These are phyloP conservation scores for Vanessa tameamea DNA, from an alignment of 1,140 invertebrate genomes.

Conservation along the genomic window DNA sequence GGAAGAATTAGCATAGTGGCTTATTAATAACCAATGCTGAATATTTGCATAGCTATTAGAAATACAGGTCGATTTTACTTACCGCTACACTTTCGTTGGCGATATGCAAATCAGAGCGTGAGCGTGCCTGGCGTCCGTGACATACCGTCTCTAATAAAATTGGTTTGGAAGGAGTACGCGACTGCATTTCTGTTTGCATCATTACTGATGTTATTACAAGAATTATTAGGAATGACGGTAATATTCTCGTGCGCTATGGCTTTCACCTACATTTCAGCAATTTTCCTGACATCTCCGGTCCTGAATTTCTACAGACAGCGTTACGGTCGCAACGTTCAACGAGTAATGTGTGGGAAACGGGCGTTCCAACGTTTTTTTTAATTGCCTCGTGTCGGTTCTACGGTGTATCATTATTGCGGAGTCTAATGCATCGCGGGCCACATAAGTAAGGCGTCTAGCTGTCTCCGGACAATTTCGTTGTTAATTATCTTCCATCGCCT, in stretches of 20 bases:
- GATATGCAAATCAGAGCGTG: conserved; percentile 74
- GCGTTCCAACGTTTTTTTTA: conserved; percentile 53
- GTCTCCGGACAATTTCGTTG: conserved; percentile 74
- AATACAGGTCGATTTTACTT: conserved; percentile 58
- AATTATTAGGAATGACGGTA: conserved; percentile 55
- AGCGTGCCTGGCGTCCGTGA: conserved; percentile 54
- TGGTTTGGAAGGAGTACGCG: conserved; percentile 49
- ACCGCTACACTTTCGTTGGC: conserved; percentile 68
- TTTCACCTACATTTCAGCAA: conserved; percentile 67
- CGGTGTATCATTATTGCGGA: conserved; percentile 70
- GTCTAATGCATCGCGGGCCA: conserved; percentile 60
- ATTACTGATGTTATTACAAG: conserved; percentile 56
- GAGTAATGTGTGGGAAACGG: conserved; percentile 32
- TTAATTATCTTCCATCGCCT: conserved; percentile 72
- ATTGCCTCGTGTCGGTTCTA: conserved; percentile 60
- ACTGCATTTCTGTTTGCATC: conserved; percentile 49
- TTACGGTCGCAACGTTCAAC: conserved; percentile 18
- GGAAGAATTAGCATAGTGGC: conserved; percentile 16
- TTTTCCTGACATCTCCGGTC: conserved; percentile 49
- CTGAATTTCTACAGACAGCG: conserved; percentile 46
- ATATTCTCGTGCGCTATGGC: conserved; percentile 53
- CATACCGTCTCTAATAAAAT: conserved; percentile 56
- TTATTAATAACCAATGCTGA: conserved; percentile 38
- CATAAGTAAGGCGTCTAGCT: conserved; percentile 77
- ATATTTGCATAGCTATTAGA: conserved; percentile 48